Evolutionary conservation across 2,888 invertebrate species (phyloP).

Genomic region (Nudaria mundana): DNA sequence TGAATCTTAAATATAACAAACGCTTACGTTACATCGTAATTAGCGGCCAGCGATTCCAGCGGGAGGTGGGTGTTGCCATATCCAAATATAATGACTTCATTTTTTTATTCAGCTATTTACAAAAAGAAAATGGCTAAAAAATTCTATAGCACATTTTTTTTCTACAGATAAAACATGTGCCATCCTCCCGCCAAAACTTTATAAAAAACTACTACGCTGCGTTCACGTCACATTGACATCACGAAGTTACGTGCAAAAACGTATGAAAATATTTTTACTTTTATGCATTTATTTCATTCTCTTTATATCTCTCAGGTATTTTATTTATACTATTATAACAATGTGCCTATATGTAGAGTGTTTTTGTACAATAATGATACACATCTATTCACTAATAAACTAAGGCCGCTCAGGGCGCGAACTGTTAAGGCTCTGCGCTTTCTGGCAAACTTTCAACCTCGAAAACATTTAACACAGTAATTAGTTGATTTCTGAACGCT

Average conservation of each 20-base stretch:
- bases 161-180: slow-evolving; percentile 38
- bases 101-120: slow-evolving; percentile 7
- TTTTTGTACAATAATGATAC: slow-evolving; percentile 75
- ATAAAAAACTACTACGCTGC: slow-evolving; percentile 52
- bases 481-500: slow-evolving; percentile 20
- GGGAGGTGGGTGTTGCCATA: slow-evolving; percentile 39
- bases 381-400: slow-evolving; percentile 57
- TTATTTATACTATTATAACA: slow-evolving; percentile 71
- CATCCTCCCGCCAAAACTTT: slow-evolving; percentile 50
- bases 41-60: slow-evolving; percentile 50
- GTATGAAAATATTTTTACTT: slow-evolving; percentile 79
- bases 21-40: slow-evolving; percentile 58
- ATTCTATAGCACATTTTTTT: slow-evolving; percentile 16
- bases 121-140: not conserved
- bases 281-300: slow-evolving; percentile 66
- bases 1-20: slow-evolving; percentile 67
- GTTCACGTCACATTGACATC: slow-evolving; percentile 48
- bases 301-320: slow-evolving; percentile 71
- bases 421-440: no score
- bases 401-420: slow-evolving; percentile 43
- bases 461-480: slow-evolving; percentile 15
- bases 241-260: slow-evolving; percentile 76
- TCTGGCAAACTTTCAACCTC: no score
- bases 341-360: slow-evolving; percentile 74
- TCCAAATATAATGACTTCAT: slow-evolving; percentile 16